Percentiles rank a stretch among this genome's conserved stretches.
Evolutionary conservation across 2,888 invertebrate genomes (phyloP).

Genomic region (Melanargia galathea): DNA sequence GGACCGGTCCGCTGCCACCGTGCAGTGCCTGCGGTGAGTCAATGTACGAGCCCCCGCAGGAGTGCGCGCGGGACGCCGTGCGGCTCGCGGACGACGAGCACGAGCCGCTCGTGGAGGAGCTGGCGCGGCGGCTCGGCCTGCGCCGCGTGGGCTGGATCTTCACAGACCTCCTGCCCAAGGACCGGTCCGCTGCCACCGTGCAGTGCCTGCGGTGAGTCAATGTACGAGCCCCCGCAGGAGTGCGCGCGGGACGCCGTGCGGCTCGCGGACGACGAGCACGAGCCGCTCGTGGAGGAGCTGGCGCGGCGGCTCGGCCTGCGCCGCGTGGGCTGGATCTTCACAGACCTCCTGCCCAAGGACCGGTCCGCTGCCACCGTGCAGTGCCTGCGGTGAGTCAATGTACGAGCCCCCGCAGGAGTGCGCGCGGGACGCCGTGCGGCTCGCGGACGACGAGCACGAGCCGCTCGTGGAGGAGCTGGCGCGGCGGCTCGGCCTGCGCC

Average conservation of each 20-base stretch:
- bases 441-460: conserved; percentile 85
- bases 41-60: conserved; percentile 99
- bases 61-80: conserved; percentile 87
- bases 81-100: conserved; percentile 85
- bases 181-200: conserved; percentile 92
- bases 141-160: conserved; percentile 97
- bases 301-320: conserved; percentile 89
- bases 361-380: conserved; percentile 91
- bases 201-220: conserved; percentile 86
- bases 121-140: conserved; percentile 91
- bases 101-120: conserved; percentile 86
- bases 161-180: conserved; percentile 96
- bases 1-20: conserved; percentile 92
- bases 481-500: conserved; percentile 87
- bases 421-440: conserved; percentile 85
- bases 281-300: conserved; percentile 87
- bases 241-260: conserved; percentile 87
- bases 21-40: conserved; percentile 86
- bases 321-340: conserved; percentile 98
- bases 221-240: conserved; percentile 99
- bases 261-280: conserved; percentile 85
- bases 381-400: conserved; percentile 88
- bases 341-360: conserved; percentile 95
- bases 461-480: conserved; percentile 90
- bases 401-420: conserved; percentile 98